Evolutionary conservation across 37 sponge, comb jelly and placozoan genomes (phyloP).

Genomic region (Aphrocallistes beatrix): DNA sequence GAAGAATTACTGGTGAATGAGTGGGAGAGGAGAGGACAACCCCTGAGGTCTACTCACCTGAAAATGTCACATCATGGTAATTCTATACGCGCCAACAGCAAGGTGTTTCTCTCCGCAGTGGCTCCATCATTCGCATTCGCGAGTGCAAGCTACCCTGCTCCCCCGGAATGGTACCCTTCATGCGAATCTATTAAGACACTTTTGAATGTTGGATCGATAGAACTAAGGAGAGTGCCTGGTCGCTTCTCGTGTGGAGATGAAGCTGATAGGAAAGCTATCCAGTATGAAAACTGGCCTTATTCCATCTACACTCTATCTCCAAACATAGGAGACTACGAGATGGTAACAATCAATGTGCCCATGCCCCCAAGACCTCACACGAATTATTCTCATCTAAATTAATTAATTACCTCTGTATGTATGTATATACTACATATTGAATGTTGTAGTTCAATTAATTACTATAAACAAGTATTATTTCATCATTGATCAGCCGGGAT

Average conservation of each 20-base stretch:
- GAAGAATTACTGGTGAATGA: background rate
- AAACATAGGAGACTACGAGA: constrained; percentile 10
- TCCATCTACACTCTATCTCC: background rate
- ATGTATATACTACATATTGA: too few species aligned
- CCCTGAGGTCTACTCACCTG: background rate
- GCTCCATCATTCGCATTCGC: background rate
- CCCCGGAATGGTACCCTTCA: constrained; percentile 1
- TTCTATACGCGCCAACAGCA: background rate
- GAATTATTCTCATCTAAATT: background rate
- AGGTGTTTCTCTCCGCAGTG: background rate
- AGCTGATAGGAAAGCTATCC: constrained; percentile 3
- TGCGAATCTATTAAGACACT: constrained; percentile 6
- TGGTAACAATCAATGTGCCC: constrained; percentile 6
- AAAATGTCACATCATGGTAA: constrained; percentile 16
- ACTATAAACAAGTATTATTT: too few species aligned
- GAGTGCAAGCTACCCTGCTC: background rate
- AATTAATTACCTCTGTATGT: too few species aligned
- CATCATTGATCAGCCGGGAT: too few species aligned
- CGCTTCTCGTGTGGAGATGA: background rate
- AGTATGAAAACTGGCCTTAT: constrained; percentile 8
- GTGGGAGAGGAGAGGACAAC: constrained; percentile 11
- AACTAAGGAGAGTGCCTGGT: background rate
- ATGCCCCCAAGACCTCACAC: constrained; percentile 15
- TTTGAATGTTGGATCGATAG: background rate
- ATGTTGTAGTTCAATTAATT: too few species aligned